Conservation (phyloP, 2,113 vertebrate genomes). For the Cavia aperea region DNA sequence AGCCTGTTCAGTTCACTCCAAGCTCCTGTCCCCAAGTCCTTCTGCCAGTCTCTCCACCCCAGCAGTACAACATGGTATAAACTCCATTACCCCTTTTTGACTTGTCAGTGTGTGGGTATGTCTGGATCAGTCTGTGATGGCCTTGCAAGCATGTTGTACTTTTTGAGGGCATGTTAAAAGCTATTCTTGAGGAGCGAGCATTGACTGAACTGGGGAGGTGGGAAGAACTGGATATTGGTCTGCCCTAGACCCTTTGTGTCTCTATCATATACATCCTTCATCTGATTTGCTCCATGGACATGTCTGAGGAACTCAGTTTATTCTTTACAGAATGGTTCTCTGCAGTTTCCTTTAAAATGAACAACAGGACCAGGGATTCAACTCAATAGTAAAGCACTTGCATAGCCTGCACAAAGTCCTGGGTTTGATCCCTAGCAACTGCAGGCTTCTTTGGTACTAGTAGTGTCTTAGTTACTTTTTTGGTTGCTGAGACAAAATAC, state of each 20-base stretch:
- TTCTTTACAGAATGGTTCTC: neutral
- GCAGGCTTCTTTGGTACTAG: neutral
- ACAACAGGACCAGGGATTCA: neutral
- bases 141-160: slow-evolving; percentile 34
- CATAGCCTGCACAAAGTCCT: neutral
- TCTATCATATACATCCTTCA: neutral
- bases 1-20: slow-evolving; percentile 92
- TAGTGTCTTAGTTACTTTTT: neutral
- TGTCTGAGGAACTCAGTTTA: neutral
- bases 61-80: slow-evolving; percentile 99
- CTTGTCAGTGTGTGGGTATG: slow-evolving; percentile 62
- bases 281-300: neutral
- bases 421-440: neutral
- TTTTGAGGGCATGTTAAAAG: slow-evolving; percentile 22
- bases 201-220: neutral
- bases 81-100: slow-evolving; percentile 67
- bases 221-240: neutral
- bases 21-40: slow-evolving; percentile 99
- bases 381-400: neutral
- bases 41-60: slow-evolving; percentile 98
- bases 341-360: slow-evolving; percentile 20
- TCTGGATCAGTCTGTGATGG: slow-evolving; percentile 52
- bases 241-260: neutral
- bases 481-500: neutral
- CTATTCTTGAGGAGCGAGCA: slow-evolving; percentile 16